phyloP scores from a whole-genome alignment of 1,140 invertebrate genomes.

The Mya arenaria region DNA sequence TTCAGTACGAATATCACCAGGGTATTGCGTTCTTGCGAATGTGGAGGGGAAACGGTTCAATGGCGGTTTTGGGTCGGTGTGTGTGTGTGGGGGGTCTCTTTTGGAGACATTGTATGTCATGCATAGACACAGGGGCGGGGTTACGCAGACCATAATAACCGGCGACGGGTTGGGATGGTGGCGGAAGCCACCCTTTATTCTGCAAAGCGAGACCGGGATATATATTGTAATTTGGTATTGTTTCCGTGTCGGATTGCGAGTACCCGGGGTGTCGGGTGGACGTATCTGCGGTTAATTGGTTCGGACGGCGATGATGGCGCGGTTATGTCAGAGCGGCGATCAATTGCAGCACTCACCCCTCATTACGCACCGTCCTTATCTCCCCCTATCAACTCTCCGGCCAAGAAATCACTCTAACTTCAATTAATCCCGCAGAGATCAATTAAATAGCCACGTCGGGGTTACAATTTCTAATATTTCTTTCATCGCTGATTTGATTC shows the following conservation, averaged over 20 bases:
- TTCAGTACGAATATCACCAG: too few relatives aligned
- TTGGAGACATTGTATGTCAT: too few relatives aligned
- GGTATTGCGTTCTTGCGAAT: too few relatives aligned
- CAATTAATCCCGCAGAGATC: slow-evolving; percentile 54
- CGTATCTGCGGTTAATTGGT: slow-evolving; percentile 15
- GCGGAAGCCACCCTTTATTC: too few relatives aligned
- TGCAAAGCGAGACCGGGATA: too few relatives aligned
- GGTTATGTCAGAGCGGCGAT: slow-evolving; percentile 17
- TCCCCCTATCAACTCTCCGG: not conserved
- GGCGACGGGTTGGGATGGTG: too few relatives aligned
- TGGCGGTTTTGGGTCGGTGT: too few relatives aligned
- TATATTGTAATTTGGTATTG: slow-evolving; percentile 25
- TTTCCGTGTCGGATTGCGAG: not conserved
- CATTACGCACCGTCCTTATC: slow-evolving; percentile 41
- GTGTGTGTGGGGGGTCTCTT: too few relatives aligned
- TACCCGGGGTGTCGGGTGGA: too few relatives aligned
- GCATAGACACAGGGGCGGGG: too few relatives aligned
- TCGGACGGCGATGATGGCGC: slow-evolving; percentile 12
- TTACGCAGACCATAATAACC: too few relatives aligned
- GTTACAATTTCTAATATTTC: slow-evolving; percentile 56
- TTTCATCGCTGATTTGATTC: slow-evolving; percentile 43
- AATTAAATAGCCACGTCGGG: slow-evolving; percentile 50
- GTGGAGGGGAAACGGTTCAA: too few relatives aligned
- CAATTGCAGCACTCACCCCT: slow-evolving; percentile 39
- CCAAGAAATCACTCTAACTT: slow-evolving; percentile 17